Evolutionary conservation across 2,113 vertebrate genomes (phyloP), one percentile per base, ranked within the genome.

Genomic region (Centropus bengalensis): DNA sequence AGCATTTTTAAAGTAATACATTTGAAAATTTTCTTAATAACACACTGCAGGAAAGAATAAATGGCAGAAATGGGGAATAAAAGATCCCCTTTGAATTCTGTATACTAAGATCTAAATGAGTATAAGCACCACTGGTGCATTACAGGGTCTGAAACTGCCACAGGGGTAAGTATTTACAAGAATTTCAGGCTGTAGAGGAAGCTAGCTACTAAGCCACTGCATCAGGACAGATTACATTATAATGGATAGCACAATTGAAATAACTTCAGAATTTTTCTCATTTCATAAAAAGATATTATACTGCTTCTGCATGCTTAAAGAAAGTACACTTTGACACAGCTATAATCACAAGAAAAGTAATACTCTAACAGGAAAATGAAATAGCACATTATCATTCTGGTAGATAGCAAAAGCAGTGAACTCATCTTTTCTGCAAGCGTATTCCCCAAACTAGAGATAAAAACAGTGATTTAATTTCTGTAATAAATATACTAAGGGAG

Each of bases 351-450:
- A 82, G 51, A 86, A 93, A 93, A 96, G 78, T 96, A 96, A 74
- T 96, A 83, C 86, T 96, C 77, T 89, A 97, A 94, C 55, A 93
- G 70, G 77, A 96, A 97, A 96, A 97, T 91, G 24, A 96, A 94
- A 93, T 36, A 87, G 62, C 40, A 83, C 38, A 52, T 63, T 89
- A 59, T 82, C 66, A 62, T 60, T 22, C 58, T 66, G 33, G 24
- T 67, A 86, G 82, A 85, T 62, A 93, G 93, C 85, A 94, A 96
- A 97, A 96, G 52, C 91, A 69, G 51, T 77, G 82, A 91, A 90
- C 70, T 88, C 73, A 81, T 82, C 32, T 94, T 91, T 66, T 93
- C 85, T 75, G 62, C 64, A 88, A 82, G 51, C 51, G 42, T 40
- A 80, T 76, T 82, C 36, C 63, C 51, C 71, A 73, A 89, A 79